A percentile compares a stretch with the other conserved stretches of the same genome.
These are phyloP conservation scores for Paradisaea rubra DNA, from an alignment of 2,113 vertebrate species.

Conservation along the genomic window DNA sequence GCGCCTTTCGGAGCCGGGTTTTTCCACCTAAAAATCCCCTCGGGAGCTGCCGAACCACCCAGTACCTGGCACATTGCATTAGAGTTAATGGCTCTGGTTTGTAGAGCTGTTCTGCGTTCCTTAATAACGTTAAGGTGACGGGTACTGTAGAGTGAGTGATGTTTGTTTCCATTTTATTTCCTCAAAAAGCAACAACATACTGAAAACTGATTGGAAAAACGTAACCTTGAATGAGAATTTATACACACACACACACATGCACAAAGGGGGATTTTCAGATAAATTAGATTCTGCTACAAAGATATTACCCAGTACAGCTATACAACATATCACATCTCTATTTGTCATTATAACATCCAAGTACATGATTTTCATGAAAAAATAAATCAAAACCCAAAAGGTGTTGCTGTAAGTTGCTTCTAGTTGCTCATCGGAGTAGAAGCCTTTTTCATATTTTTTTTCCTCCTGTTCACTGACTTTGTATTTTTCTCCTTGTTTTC, in stretches of 20 bases:
- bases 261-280: neutral
- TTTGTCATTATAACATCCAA: neutral
- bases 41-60: neutral
- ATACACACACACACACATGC: fast-evolving
- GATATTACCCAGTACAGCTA: neutral
- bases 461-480: neutral
- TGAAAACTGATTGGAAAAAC: neutral
- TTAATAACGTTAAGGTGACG: neutral
- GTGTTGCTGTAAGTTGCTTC: neutral
- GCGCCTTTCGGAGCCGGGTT: fast-evolving
- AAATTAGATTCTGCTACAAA: neutral
- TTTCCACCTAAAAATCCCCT: fast-evolving
- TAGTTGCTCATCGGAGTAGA: neutral
- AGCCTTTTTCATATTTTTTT: neutral
- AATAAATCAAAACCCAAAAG: neutral
- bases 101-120: neutral
- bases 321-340: neutral
- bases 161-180: neutral
- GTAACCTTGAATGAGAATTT: neutral
- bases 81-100: neutral
- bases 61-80: fast-evolving
- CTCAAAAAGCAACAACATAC: neutral
- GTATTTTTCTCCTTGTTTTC: neutral
- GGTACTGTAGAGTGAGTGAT: neutral
- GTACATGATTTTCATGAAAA: neutral